Percentiles rank a stretch among this genome's conserved stretches.
Evolutionary conservation across 2,888 invertebrate species (phyloP).

Genomic region (Macrosoma leucophasiata): DNA sequence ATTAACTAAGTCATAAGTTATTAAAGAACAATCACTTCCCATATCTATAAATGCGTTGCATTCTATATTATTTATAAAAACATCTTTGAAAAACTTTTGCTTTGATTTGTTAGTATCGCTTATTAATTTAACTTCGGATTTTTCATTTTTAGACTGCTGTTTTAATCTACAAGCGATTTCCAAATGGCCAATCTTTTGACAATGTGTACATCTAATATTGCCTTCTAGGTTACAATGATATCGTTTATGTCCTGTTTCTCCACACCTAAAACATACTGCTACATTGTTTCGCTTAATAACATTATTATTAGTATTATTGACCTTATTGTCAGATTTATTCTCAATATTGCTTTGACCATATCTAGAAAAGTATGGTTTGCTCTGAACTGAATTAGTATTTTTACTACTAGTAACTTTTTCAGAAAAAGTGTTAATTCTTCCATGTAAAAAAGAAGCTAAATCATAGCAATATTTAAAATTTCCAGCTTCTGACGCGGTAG

Average conservation of each 20-base stretch:
- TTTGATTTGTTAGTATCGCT: slow-evolving; percentile 4
- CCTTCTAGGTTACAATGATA: slow-evolving; percentile 12
- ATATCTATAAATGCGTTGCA: slow-evolving; percentile 23
- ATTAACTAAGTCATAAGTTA: slow-evolving; percentile 11
- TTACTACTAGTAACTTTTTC: slow-evolving; percentile 10
- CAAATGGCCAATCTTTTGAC: slow-evolving; percentile 23
- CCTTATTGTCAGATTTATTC: too few species aligned
- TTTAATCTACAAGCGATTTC: slow-evolving; percentile 23
- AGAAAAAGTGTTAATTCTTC: slow-evolving; percentile 12
- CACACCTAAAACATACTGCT: slow-evolving; percentile 19
- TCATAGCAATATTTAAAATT: slow-evolving; percentile 26
- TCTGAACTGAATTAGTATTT: too few species aligned
- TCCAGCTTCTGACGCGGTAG: slow-evolving; percentile 24
- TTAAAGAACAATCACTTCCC: slow-evolving; percentile 26
- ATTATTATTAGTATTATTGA: slow-evolving; percentile 5
- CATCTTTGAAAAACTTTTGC: slow-evolving; percentile 22
- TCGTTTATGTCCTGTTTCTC: slow-evolving; percentile 17
- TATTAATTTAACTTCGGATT: slow-evolving; percentile 25
- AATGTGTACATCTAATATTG: slow-evolving; percentile 22
- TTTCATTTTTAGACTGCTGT: slow-evolving; percentile 20
- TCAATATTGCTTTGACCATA: too few species aligned
- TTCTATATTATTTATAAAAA: slow-evolving; percentile 12
- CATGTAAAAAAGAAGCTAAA: slow-evolving; percentile 18
- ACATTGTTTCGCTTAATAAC: too few species aligned
- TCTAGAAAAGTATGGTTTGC: slow-evolving; percentile 1